Evolutionary conservation across 2,797 vertebrate genomes (phyloP), one percentile per base, ranked within the genome.

Genomic region (Lepus oiostolus): DNA sequence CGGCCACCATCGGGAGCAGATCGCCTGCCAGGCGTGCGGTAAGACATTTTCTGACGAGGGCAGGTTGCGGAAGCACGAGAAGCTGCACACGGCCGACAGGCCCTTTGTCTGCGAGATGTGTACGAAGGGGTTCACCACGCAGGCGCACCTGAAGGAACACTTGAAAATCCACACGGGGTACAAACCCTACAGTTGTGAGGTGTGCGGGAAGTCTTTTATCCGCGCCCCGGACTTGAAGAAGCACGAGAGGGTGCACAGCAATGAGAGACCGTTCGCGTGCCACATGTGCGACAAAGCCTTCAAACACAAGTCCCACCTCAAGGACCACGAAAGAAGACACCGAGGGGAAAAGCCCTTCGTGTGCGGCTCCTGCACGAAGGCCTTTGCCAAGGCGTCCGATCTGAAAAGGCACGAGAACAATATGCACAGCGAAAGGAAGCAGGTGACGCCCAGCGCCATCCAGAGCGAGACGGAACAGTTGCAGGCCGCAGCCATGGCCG

Each of bases 281-380:
- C 99, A 99, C 91, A 99, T 99, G 98, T 99, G 99, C 32, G 99
- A 99, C 98, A 99, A 99, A 97, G 99, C 99, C 95, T 99, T 99
- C 98, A 99, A 99, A 98, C 99, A 99, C 98, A 99, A 99, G 98
- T 99, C 99, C 17, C 99, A 99, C 98, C 99, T 99, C 98, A 99
- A 99, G 97, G 99, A 99, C 98, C 99, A 99, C 7, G 99, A 99
- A 96, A 98, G 99, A 96, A 98, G 99, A 92, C 99, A 99, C 97
- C 97, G 99, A 90, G 99, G 99, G 58, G 99, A 99, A 97, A 99
- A 99, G 97, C 99, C 99, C 81, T 99, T 99, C 96, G 99, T 99
- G 97, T 99, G 99, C 96, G 98, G 99, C 97, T 99, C 99, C 38
- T 99, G 99, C 98, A 99, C 99, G 94, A 99, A 99, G 97, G 99